Base-by-base conservation (phyloP, 2,113 vertebrate species). In the Ptyas mucosa region DNA sequence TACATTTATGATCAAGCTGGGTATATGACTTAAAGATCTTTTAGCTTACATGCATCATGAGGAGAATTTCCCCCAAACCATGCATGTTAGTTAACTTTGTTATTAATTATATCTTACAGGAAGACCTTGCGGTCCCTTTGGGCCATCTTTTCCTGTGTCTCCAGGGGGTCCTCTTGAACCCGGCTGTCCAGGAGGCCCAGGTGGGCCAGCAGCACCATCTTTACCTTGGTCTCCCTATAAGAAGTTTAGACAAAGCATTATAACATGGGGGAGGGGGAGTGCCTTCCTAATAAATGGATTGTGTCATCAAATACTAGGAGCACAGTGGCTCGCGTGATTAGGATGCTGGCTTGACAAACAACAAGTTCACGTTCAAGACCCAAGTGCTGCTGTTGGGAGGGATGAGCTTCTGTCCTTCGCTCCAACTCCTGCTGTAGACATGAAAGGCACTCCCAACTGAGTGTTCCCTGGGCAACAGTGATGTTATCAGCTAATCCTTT, bases 61-160 rank as follows among this genome's bases (percentile, higher is more conserved):
- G 64, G 18, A 64, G 39, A 24, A 24, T 90, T 26, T 51, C 90
- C 11, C 54, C 8, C 21, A 85, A 46, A 53, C 23, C 87, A 89
- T 89, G 87, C 93, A 69, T 53, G 51, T 92, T 55, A 85, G 51
- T 89, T 34, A 61, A n/a, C 51, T 51, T 53, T 85, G 21, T 34
- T 55, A n/a, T 94, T 93, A 90, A 94, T 89, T 89, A 54, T 0
- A 96, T 95, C 98, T 98, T 98, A 99, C 99, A 93, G 89, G 95
- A 55, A 98, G 97, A 96, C 99, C 99, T 93, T 97, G 92, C 89
- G 97, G 97, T 94, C 99, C 99, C 92, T 97, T 97, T 90, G 99
- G 98, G 39, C 99, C 99, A 55, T 99, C 99, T 95, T 98, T 99
- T 92, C 99, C 99, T 0, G 98, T 99, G 97, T 99, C 98, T 7